Percentiles rank a stretch among this genome's conserved stretches.
Evolutionary conservation across 2,888 invertebrate species (phyloP).

Genomic region (Leptogaster cylindrica): DNA sequence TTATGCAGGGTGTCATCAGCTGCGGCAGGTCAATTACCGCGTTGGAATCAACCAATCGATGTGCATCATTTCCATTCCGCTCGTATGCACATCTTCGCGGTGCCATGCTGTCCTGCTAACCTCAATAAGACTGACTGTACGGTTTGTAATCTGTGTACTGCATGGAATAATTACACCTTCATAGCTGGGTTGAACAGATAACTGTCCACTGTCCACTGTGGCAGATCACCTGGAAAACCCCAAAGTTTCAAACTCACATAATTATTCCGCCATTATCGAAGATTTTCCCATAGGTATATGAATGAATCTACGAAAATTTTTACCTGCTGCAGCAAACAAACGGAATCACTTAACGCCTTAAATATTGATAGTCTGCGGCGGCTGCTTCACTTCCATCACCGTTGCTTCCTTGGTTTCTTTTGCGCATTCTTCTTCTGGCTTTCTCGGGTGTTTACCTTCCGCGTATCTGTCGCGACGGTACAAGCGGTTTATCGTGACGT

Average conservation of each 20-base stretch:
- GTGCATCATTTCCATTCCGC: no score
- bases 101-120: slow-evolving; percentile 27
- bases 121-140: slow-evolving; percentile 4
- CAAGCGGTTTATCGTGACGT: neutral
- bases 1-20: no score
- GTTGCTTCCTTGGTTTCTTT: slow-evolving; percentile 1
- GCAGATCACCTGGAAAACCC: neutral
- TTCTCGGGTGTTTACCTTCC: slow-evolving; percentile 15
- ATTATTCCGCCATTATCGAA: no score
- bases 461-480: neutral
- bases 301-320: no score
- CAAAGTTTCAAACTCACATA: neutral
- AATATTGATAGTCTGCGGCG: no score
- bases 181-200: slow-evolving; percentile 1
- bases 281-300: no score
- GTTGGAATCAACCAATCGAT: no score
- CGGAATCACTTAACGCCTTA: no score
- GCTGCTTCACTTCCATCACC: no score
- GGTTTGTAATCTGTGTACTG: slow-evolving; percentile 1
- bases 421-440: neutral
- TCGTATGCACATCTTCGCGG: no score
- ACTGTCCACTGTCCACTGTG: neutral
- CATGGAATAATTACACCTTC: slow-evolving; percentile 14
- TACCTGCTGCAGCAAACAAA: no score
- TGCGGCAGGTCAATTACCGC: no score